Percentiles rank a stretch among this genome's conserved stretches.
These are phyloP conservation scores for Chionoecetes opilio DNA, from an alignment of 1,140 invertebrate genomes.

Conservation along the genomic window DNA sequence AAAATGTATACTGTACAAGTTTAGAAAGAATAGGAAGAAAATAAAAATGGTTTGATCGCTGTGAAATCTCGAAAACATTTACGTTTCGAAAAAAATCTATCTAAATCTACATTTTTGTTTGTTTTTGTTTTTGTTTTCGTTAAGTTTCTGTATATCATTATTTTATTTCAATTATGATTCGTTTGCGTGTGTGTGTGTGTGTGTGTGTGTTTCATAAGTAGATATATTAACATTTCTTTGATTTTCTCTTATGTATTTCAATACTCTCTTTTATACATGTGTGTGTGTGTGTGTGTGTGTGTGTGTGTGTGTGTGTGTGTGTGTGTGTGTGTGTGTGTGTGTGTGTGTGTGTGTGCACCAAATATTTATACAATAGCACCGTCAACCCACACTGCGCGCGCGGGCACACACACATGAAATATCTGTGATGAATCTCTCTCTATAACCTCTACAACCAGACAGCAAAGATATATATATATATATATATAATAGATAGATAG, in stretches of 20 bases:
- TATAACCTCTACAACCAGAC: no score
- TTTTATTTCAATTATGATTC: no score
- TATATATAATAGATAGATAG: no score
- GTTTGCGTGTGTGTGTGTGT: neutral
- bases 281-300: neutral
- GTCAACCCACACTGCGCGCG: neutral
- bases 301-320: neutral
- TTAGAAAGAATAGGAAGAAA: neutral
- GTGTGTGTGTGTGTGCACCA: neutral
- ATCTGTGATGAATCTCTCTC: no score
- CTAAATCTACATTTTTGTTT: neutral
- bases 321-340: slow-evolving; percentile 27
- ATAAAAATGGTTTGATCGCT: neutral
- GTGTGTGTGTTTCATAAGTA: neutral
- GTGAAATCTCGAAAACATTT: neutral
- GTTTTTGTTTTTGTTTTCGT: neutral
- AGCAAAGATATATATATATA: no score
- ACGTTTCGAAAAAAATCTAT: neutral
- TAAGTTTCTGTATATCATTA: neutral
- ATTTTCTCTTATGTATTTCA: neutral
- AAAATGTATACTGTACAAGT: neutral
- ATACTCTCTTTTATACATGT: no score
- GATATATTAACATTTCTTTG: neutral
- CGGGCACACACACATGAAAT: no score
- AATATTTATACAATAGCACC: neutral